phyloP scores from a whole-genome alignment of 2,113 vertebrate genomes.

The Hymenochirus boettgeri region DNA sequence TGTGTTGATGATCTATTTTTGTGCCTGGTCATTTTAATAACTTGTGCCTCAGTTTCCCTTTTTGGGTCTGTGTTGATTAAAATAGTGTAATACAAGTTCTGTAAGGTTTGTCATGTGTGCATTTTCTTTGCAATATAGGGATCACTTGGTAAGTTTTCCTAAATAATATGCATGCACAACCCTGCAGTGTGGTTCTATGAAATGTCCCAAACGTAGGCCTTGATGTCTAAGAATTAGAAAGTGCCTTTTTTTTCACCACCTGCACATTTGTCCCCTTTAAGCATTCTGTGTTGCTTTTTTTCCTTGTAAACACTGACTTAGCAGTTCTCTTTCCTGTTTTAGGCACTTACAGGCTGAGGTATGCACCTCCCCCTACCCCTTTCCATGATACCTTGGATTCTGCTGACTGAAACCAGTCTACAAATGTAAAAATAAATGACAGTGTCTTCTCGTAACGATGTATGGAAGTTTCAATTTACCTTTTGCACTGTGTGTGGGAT shows the following conservation, averaged over 20 bases:
- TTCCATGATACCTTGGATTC: conserved; percentile 82
- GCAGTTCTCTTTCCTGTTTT: conserved; percentile 76
- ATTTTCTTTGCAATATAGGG: neutral
- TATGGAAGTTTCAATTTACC: conserved; percentile 54
- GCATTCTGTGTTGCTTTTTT: conserved; percentile 59
- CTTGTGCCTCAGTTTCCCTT: conserved; percentile 22
- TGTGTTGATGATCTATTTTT: conserved; percentile 15
- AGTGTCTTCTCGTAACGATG: conserved; percentile 63
- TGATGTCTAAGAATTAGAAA: conserved; percentile 45
- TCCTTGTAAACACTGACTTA: conserved; percentile 67
- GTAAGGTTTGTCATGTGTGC: conserved; percentile 8
- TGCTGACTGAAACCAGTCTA: conserved; percentile 75
- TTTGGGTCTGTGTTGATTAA: neutral
- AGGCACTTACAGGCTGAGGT: conserved; percentile 91
- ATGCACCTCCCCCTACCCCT: conserved; percentile 79
- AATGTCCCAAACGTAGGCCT: neutral
- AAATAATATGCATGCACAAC: neutral
- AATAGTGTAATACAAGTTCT: neutral
- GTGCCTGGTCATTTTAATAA: conserved; percentile 23
- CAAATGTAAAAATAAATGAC: conserved; percentile 51
- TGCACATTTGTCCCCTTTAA: conserved; percentile 50
- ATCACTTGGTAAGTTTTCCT: neutral
- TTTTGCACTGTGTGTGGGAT: conserved; percentile 53
- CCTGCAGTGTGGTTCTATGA: neutral
- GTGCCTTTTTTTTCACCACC: conserved; percentile 55